Conservation (phyloP, 2,888 invertebrate genomes). For the Rhogogaster chlorosoma region DNA sequence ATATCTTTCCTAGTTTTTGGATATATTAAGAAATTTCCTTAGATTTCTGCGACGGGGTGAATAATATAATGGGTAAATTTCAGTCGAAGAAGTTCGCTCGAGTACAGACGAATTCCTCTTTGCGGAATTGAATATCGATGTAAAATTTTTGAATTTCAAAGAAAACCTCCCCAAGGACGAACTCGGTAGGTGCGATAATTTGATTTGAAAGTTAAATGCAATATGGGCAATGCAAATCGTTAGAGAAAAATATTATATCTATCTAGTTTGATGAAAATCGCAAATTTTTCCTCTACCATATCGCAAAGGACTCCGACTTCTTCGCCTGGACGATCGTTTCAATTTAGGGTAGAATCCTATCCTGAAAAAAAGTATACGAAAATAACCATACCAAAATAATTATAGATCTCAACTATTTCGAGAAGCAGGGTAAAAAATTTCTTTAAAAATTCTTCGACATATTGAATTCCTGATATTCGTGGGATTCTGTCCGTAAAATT, state of each 20-base stretch:
- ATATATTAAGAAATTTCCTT: neutral
- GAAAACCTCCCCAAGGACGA: neutral
- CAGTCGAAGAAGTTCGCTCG: neutral
- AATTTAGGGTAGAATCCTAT: too few relatives aligned
- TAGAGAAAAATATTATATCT: neutral
- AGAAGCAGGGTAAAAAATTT: neutral
- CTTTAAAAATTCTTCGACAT: neutral
- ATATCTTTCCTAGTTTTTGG: neutral
- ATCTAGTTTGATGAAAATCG: neutral
- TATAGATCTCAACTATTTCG: neutral
- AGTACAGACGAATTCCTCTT: neutral
- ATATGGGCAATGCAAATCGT: slow-evolving; percentile 40
- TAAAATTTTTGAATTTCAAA: slow-evolving; percentile 1
- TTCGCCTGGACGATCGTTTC: too few relatives aligned
- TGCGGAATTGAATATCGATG: slow-evolving; percentile 21
- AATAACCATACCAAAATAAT: neutral
- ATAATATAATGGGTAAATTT: neutral
- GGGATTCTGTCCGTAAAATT: neutral
- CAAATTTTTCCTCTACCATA: neutral
- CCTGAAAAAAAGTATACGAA: neutral
- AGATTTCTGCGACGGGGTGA: neutral
- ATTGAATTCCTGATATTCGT: neutral
- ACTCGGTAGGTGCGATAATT: neutral
- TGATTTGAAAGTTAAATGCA: slow-evolving; percentile 49
- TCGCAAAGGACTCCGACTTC: neutral